Evolutionary conservation across 35 echinoderm and acorn worm species (phyloP).

Genomic region (Chiridota heheva): DNA sequence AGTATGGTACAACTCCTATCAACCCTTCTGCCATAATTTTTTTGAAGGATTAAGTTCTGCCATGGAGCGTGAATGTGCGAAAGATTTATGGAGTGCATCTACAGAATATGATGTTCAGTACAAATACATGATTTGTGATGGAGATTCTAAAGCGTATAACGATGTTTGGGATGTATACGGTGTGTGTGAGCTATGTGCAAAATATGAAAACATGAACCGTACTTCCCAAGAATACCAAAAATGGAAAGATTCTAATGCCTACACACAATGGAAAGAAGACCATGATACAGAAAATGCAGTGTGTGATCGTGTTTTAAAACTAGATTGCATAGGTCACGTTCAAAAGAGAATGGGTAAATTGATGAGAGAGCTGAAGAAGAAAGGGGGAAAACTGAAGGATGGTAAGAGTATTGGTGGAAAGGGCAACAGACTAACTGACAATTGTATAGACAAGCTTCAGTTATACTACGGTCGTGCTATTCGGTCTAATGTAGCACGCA

Average conservation of each 20-base stretch:
- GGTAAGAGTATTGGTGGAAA: conserved; percentile 28
- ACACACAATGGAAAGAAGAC: conserved; percentile 22
- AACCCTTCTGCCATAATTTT: neutral
- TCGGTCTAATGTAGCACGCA: conserved; percentile 1
- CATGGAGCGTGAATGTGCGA: conserved; percentile 35
- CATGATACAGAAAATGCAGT: conserved; percentile 16
- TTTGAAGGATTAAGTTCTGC: conserved; percentile 11
- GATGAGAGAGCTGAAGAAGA: conserved; percentile 15
- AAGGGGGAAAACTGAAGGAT: conserved; percentile 35
- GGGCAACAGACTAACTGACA: conserved; percentile 21
- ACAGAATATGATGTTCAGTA: neutral
- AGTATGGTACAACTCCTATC: neutral
- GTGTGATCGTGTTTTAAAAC: conserved; percentile 26
- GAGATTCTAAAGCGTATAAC: conserved; percentile 17
- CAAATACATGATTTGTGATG: conserved; percentile 42
- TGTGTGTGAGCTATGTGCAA: conserved; percentile 23
- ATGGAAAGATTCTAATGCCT: conserved; percentile 11
- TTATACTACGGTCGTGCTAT: conserved; percentile 37
- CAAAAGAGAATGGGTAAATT: conserved; percentile 36
- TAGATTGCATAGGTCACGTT: conserved; percentile 35
- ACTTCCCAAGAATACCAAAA: conserved; percentile 20
- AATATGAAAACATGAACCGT: conserved; percentile 37
- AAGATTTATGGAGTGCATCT: conserved; percentile 28
- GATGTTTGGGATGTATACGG: conserved; percentile 46
- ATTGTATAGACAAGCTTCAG: conserved; percentile 15